Conservation (phyloP, 2,888 invertebrate species). For the Tubulanus polymorphus region DNA sequence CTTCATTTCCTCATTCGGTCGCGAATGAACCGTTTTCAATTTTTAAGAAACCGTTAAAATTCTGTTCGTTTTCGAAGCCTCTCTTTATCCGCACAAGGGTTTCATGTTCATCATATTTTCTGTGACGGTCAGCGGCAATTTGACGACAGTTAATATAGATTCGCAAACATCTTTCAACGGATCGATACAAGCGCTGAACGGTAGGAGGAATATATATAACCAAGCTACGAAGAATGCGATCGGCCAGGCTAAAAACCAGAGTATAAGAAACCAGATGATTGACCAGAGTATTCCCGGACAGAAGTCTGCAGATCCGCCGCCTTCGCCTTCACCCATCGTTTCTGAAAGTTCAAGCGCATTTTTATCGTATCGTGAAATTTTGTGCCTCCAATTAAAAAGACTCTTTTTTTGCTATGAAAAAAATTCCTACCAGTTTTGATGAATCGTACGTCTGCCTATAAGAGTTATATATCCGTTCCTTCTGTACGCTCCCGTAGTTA, state of each 20-base stretch:
- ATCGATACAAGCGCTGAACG: constrained; percentile 41
- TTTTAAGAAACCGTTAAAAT: no score
- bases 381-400: no score
- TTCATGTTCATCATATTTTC: constrained; percentile 49
- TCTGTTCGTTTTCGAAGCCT: no score
- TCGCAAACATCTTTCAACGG: constrained; percentile 39
- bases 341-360: no score
- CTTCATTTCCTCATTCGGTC: no score
- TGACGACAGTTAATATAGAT: constrained; percentile 42
- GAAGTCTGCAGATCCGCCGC: constrained; percentile 23
- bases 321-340: constrained; percentile 28
- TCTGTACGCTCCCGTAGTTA: no score
- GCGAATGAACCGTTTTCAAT: no score
- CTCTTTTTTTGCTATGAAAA: no score
- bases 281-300: constrained; percentile 42
- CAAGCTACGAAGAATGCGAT: constrained; percentile 44
- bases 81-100: constrained; percentile 33
- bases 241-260: constrained; percentile 48
- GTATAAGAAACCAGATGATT: constrained; percentile 45
- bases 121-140: constrained; percentile 43
- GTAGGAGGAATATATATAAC: constrained; percentile 47
- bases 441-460: no score
- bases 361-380: no score
- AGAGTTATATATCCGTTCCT: no score
- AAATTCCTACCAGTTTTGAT: no score